Evolutionary conservation across 35 echinoderm and acorn worm genomes (phyloP).

Genomic region (Anneissia japonica): DNA sequence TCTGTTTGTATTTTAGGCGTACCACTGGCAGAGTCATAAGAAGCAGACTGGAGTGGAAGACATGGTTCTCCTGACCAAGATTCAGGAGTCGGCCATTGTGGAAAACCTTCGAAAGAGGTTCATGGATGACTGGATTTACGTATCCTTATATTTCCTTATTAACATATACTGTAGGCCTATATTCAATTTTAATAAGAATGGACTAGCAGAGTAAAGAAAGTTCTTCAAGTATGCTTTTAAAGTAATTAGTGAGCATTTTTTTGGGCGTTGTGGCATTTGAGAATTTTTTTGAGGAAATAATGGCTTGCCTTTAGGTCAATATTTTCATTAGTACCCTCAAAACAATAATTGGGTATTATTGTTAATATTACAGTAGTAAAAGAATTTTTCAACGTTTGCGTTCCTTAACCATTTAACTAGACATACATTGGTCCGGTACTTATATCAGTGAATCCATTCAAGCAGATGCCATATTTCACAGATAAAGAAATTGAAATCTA

Average conservation of each 20-base stretch:
- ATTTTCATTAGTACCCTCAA: too few relatives aligned
- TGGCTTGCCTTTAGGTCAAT: too few relatives aligned
- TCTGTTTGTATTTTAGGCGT: conserved; percentile 53
- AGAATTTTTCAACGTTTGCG: too few relatives aligned
- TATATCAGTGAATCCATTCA: conserved; percentile 95
- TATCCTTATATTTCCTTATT: conserved; percentile 55
- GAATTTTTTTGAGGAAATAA: too few relatives aligned
- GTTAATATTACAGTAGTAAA: too few relatives aligned
- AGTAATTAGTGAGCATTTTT: too few relatives aligned
- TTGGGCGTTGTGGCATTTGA: too few relatives aligned
- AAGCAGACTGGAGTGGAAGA: conserved; percentile 96
- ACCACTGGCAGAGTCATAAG: conserved; percentile 95
- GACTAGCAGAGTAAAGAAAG: too few relatives aligned
- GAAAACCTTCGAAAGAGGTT: conserved; percentile 92
- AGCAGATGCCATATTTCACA: conserved; percentile 96
- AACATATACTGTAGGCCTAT: too few relatives aligned
- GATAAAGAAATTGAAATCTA: conserved; percentile 96
- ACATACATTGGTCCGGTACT: conserved; percentile 96
- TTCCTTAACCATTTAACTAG: conserved; percentile 28
- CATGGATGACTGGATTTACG: conserved; percentile 90
- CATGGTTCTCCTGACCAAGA: conserved; percentile 92
- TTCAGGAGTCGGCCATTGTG: conserved; percentile 74
- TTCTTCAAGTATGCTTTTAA: too few relatives aligned
- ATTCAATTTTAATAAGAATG: too few relatives aligned
- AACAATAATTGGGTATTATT: too few relatives aligned